Conservation (phyloP, 1,140 invertebrate genomes). For the Drosophila trapezifrons region DNA sequence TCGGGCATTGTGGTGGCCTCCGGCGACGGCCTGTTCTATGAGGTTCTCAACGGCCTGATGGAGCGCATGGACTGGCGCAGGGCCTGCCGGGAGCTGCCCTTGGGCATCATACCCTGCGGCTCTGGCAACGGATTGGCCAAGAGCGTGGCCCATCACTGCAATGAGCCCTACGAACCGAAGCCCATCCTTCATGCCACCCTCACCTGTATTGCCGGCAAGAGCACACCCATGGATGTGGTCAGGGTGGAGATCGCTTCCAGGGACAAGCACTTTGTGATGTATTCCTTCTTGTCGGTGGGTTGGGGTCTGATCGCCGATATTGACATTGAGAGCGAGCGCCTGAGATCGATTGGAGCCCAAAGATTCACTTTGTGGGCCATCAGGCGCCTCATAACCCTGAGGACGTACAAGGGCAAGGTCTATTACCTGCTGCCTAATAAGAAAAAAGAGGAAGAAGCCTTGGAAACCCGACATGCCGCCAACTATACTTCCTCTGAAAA, state of each 20-base stretch:
- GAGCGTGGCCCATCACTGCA: constrained; percentile 90
- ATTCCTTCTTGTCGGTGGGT: constrained; percentile 96
- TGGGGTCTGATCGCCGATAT: constrained; percentile 98
- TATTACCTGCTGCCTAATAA: constrained; percentile 86
- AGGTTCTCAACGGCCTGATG: constrained; percentile 96
- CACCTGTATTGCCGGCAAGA: constrained; percentile 90
- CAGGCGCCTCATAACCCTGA: constrained; percentile 89
- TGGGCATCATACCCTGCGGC: constrained; percentile 96
- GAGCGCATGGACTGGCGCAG: constrained; percentile 93
- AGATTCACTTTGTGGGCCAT: constrained; percentile 96
- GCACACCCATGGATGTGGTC: constrained; percentile 93
- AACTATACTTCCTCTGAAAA: too few relatives aligned
- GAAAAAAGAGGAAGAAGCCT: constrained; percentile 26
- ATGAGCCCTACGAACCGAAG: constrained; percentile 93
- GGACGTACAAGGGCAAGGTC: constrained; percentile 89
- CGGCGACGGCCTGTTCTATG: constrained; percentile 97
- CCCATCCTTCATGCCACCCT: constrained; percentile 91
- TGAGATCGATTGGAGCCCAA: constrained; percentile 94
- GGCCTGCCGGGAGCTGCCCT: constrained; percentile 89
- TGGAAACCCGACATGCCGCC: too few relatives aligned
- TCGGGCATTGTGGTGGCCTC: constrained; percentile 93
- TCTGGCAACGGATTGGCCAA: constrained; percentile 97
- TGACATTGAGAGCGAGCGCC: constrained; percentile 97
- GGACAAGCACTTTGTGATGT: constrained; percentile 87
- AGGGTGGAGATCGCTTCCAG: constrained; percentile 89